Conservation (phyloP, 2,113 vertebrate species). For the Microtus richardsoni region DNA sequence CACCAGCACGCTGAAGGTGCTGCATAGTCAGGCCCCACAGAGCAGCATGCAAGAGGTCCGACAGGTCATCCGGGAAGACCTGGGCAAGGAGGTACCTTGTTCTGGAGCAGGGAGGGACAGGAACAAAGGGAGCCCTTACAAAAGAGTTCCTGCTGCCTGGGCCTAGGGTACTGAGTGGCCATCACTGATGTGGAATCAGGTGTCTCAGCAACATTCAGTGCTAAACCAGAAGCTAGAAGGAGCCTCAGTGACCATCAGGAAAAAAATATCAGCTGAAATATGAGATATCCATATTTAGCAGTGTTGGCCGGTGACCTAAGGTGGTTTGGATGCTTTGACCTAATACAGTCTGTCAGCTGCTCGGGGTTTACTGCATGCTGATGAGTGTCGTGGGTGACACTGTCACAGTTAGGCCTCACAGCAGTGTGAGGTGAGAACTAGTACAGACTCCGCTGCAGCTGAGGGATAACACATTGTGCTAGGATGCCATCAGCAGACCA, state of each 20-base stretch:
- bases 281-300: neutral
- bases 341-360: neutral
- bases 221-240: neutral
- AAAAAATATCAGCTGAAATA: neutral
- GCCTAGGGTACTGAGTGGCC: neutral
- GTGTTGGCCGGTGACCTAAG: neutral
- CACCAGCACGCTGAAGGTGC: constrained; percentile 94
- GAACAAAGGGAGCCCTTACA: neutral
- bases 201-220: neutral
- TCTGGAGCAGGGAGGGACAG: neutral
- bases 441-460: neutral
- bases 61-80: constrained; percentile 95
- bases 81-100: constrained; percentile 93
- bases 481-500: neutral
- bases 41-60: constrained; percentile 94
- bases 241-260: neutral
- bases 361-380: neutral
- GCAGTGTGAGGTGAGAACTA: neutral
- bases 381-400: neutral
- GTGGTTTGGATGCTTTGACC: neutral
- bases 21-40: constrained; percentile 95
- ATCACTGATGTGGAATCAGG: neutral
- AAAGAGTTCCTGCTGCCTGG: neutral
- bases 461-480: neutral
- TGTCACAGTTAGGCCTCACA: neutral